Evolutionary conservation across 2,888 invertebrate species (phyloP).

Genomic region (Halictus ligatus): DNA sequence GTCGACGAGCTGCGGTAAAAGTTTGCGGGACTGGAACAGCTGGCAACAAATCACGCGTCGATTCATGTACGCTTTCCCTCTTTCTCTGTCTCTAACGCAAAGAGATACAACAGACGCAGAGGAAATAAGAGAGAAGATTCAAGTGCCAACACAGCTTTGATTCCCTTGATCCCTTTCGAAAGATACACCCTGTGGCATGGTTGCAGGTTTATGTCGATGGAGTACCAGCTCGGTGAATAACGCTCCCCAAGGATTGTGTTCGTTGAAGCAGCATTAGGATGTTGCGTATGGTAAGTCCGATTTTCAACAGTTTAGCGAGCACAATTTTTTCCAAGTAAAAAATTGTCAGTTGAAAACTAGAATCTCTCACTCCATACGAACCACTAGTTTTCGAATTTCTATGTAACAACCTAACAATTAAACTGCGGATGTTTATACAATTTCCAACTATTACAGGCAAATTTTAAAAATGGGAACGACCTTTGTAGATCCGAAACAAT

Average conservation of each 20-base stretch:
- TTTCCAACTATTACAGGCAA: too few relatives aligned
- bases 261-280: not conserved
- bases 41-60: constrained; percentile 50
- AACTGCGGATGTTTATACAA: too few relatives aligned
- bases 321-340: too few relatives aligned
- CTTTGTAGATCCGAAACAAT: too few relatives aligned
- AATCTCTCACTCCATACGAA: too few relatives aligned
- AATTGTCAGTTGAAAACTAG: too few relatives aligned
- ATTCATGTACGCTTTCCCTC: not conserved
- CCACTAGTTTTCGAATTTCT: too few relatives aligned
- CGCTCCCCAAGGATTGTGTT: not conserved
- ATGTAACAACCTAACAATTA: too few relatives aligned
- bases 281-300: not conserved
- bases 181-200: not conserved
- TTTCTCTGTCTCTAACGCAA: not conserved
- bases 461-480: too few relatives aligned
- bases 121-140: not conserved
- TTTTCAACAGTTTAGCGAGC: too few relatives aligned
- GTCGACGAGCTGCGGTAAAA: constrained; percentile 14
- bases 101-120: not conserved
- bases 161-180: not conserved
- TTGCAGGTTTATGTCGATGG: not conserved
- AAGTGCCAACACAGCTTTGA: not conserved
- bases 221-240: not conserved
- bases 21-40: not conserved